phyloP scores from a whole-genome alignment of 2,888 invertebrate genomes.

The Nezara viridula region DNA sequence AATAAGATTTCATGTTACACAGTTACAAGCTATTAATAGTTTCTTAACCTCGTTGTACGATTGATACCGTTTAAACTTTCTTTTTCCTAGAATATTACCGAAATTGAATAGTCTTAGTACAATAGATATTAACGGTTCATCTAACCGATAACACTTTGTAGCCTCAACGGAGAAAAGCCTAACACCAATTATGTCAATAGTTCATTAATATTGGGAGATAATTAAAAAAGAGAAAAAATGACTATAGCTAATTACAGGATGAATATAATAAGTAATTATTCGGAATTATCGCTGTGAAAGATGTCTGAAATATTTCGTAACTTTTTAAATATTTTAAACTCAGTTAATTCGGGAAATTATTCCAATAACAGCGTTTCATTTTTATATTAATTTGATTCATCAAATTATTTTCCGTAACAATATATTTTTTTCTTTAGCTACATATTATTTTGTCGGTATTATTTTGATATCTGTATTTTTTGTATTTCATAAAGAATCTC shows the following conservation, averaged over 20 bases:
- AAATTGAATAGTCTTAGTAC: constrained; percentile 26
- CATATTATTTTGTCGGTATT: too few relatives aligned
- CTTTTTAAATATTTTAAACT: too few relatives aligned
- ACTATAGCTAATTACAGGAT: neutral
- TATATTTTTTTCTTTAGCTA: too few relatives aligned
- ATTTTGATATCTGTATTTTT: too few relatives aligned
- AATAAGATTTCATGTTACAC: neutral
- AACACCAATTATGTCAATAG: constrained; percentile 28
- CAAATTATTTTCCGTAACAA: too few relatives aligned
- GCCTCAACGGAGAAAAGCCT: neutral
- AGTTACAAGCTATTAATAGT: constrained; percentile 9
- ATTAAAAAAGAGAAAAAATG: neutral
- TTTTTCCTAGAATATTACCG: constrained; percentile 21
- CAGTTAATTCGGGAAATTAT: too few relatives aligned
- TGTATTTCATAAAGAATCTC: too few relatives aligned
- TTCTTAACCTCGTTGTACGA: constrained; percentile 7
- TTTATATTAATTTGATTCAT: too few relatives aligned
- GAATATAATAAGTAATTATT: too few relatives aligned
- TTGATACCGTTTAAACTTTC: constrained; percentile 13
- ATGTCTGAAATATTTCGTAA: too few relatives aligned
- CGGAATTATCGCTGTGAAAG: too few relatives aligned
- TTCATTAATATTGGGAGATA: neutral
- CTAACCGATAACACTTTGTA: neutral
- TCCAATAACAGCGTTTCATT: too few relatives aligned
- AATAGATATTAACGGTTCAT: constrained; percentile 43